Base-by-base conservation (phyloP, 2,113 vertebrate genomes). In the Callipepla californica region DNA sequence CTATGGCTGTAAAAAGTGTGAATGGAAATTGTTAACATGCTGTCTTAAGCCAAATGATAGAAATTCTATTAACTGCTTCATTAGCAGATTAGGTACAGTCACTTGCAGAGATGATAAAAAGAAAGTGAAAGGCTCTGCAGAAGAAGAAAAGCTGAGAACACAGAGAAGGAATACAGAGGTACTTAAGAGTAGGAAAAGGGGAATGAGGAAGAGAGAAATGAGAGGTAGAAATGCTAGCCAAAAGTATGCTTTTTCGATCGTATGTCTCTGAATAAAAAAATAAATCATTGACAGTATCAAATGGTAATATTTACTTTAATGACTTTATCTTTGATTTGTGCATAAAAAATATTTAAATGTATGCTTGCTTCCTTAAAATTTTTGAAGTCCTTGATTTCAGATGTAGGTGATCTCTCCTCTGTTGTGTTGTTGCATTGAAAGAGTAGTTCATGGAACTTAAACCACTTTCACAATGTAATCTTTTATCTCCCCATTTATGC, bases 51-150 rank as follows among this genome's bases (percentile, higher is more conserved):
- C 47, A 90, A 83, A 72, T 57, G 80, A 96, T 88, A 91, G 86
- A 50, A n/a, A 72, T 86, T 89, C 88, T 67, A 88, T 96, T 96
- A 94, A 95, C 92, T 81, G 18, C 74, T 94, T 95, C 90, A 89
- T 96, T 93, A 90, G 44, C 65, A 94, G 66, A 89, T 84, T 53
- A 92, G 48, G 50, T 32, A 38, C 25, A 89, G 44, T 80, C 55
- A 26, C 63, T 63, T 80, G 30, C 48, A 87, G 87, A 90, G 23
- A 92, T 75, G 36, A 69, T 40, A 20, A 13, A 50, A 12, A 75
- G 73, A 76, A 66, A 80, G 48, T 61, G 22, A 22, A 78, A 80
- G 32, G 38, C 86, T n/a, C 36, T 72, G 23, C 32, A 73, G 53
- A 36, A 65, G 76, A 76, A 58, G 5, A 84, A 74, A 85, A 26